Base-by-base conservation (phyloP, 2,113 vertebrate species). In the Notechis scutatus region DNA sequence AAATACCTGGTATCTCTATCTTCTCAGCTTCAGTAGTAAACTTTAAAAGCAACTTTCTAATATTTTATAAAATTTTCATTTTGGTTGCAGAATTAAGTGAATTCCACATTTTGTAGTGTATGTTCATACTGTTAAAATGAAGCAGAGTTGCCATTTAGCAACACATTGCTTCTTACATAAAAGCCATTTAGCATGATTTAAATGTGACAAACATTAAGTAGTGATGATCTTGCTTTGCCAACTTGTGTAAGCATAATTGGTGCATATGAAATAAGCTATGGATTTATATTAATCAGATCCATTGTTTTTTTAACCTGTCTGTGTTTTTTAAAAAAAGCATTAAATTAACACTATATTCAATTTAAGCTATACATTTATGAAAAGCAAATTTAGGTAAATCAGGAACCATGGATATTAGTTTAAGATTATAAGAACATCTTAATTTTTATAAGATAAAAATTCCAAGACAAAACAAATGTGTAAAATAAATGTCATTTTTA, bases 261-360 rank as follows among this genome's bases (percentile, higher is more conserved):
- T 92, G 50, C 50, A 23, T 89, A 64, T 89, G 87, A 34, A 81
- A 89, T 89, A 92, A 92, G 61, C 34, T 64, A 74, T 89, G 34
- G 59, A 20, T 74, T 74, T 81, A 89, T 92, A 64, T 89, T 89
- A 88, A 92, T 89, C 42, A 89, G 54, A 87, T 74, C 23, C 34
- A 47, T 92, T 92, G 59, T 74, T 89, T 74, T 89, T 92, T 89
- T 56, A 56, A 89, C 21, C 59, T 55, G 69, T 20, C 15, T 92
- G 34, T 92, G 50, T 69, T 74, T 92, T 54, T 74, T n/a, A n/a
- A 81, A 39, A 81, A 56, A 45, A 54, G 54, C 87, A 56, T 89
- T 81, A 55, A 54, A 55, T 92, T 74, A 88, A 88, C 34, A 55
- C 52, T 23, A 42, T 52, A 52, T 12, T 12, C 14, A 64, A 74